A percentile compares a stretch with the other conserved stretches of the same genome.
These are phyloP conservation scores for rabbit (Oryctolagus cuniculus) DNA, from an alignment of 2,113 vertebrate species.

Conservation along the genomic window mOryCun1.1 NC_091447.1:44298501-44299000, in stretches of 20 bases:
- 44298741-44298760: constrained; percentile 52
- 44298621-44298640: constrained; percentile 1
- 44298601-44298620: too few relatives aligned
- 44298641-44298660: constrained; percentile 53
- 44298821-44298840: not conserved
- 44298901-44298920: not conserved
- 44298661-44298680: constrained; percentile 36
- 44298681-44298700: constrained; percentile 36
- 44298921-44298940: not conserved
- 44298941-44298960: not conserved
- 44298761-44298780: constrained; percentile 31
- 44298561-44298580: too few relatives aligned
- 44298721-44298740: constrained; percentile 30
- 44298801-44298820: not conserved
- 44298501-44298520: too few relatives aligned
- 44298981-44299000: not conserved
- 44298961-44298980: not conserved
- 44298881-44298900: not conserved
- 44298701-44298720: constrained; percentile 43
- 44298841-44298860: not conserved
- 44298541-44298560: too few relatives aligned
- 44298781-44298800: constrained; percentile 10
- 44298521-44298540: too few relatives aligned
- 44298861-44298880: not conserved
- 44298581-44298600: too few relatives aligned